Evolutionary conservation across 2,888 invertebrate species (phyloP).

Genomic region (Epinotia bilunana): DNA sequence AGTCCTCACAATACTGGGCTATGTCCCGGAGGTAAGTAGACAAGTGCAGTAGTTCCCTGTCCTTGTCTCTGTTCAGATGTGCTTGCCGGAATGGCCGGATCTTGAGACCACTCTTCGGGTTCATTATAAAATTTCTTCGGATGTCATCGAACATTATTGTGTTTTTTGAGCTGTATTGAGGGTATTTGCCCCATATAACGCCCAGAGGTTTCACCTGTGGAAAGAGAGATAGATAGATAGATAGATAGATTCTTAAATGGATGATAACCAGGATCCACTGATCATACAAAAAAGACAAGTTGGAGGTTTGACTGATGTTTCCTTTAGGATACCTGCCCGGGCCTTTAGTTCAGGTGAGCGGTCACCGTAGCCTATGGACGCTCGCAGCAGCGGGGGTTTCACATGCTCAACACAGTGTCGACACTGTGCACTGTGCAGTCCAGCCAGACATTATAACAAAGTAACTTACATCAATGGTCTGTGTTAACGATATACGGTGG

Average conservation of each 20-base stretch:
- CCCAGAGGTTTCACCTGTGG: conserved; percentile 95
- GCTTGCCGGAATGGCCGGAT: conserved; percentile 96
- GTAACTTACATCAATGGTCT: conserved; percentile 90
- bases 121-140: conserved; percentile 98
- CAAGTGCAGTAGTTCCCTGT: conserved; percentile 92
- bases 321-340: no score
- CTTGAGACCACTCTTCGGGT: conserved; percentile 95
- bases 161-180: conserved; percentile 94
- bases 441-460: neutral
- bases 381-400: no score
- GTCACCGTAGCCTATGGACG: no score
- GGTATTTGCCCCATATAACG: conserved; percentile 98
- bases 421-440: no score
- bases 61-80: conserved; percentile 92
- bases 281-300: no score
- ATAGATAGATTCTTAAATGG: neutral
- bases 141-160: conserved; percentile 99
- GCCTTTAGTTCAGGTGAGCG: no score
- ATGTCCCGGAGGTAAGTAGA: conserved; percentile 93
- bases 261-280: no score
- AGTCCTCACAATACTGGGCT: conserved; percentile 91
- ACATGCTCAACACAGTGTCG: no score
- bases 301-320: no score
- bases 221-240: neutral
- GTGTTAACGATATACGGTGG: no score